A percentile compares a stretch with the other conserved stretches of the same genome.
phyloP scores from a whole-genome alignment of 2,888 invertebrate species.

The Scaptomyza parva region DNA sequence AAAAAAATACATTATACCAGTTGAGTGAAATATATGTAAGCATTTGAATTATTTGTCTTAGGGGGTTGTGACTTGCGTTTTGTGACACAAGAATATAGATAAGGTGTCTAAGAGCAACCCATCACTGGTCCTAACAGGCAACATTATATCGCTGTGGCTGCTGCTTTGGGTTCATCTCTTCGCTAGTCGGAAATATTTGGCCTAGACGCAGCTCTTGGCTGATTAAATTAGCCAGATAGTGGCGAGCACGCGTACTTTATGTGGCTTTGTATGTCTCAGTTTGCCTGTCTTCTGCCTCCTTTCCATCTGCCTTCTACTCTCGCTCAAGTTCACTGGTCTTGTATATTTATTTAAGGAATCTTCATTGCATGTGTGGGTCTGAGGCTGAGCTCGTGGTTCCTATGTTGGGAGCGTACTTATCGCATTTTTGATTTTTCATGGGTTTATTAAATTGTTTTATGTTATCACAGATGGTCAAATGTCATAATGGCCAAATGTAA shows the following conservation, averaged over 20 bases:
- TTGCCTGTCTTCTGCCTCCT: background rate
- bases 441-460: conserved; percentile 76
- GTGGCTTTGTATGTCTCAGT: conserved; percentile 38
- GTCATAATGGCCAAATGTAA: conserved; percentile 48
- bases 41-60: conserved; percentile 27
- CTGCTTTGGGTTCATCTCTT: conserved; percentile 32
- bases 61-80: conserved; percentile 40
- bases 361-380: conserved; percentile 58
- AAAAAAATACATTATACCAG: no score
- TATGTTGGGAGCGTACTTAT: conserved; percentile 52
- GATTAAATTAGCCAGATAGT: conserved; percentile 61
- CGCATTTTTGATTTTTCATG: conserved; percentile 79
- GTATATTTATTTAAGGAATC: conserved; percentile 75
- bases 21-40: background rate
- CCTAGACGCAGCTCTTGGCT: conserved; percentile 30
- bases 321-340: conserved; percentile 4
- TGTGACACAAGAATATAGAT: conserved; percentile 22
- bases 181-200: conserved; percentile 40
- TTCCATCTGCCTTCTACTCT: background rate
- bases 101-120: conserved; percentile 51
- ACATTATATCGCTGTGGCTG: conserved; percentile 59
- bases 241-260: conserved; percentile 69
- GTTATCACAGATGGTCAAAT: conserved; percentile 64
- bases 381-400: conserved; percentile 19
- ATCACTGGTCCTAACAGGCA: conserved; percentile 80